Evolutionary conservation across 2,113 vertebrate species (phyloP), one percentile per base, ranked within the genome.

Genomic region (Caranx melampygus): DNA sequence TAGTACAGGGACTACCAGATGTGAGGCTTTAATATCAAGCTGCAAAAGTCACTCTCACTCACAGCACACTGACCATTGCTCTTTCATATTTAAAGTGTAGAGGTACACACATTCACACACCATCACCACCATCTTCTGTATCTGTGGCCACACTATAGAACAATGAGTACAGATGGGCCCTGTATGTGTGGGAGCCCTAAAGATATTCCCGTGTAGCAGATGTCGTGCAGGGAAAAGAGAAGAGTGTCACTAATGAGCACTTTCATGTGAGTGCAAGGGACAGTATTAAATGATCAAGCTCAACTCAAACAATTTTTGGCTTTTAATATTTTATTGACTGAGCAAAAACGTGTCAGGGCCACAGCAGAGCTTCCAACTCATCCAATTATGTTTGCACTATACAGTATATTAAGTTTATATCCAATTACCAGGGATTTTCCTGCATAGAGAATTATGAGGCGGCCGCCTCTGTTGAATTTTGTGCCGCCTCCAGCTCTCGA

Each of bases 271-370:
- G 80, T 60, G 44, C 40, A 63, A 79, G 70, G 54, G 75, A 80
- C 62, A 81, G 68, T 15, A 15, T 72, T 78, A 54, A 68, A 69
- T 63, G 69, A 62, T 75, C 40, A 72, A 34, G 59, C 54, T 81
- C 44, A 76, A 80, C 34, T 70, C 33, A 81, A 87, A 86, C 59
- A 88, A 87, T 86, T 71, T 78, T 57, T 34, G 26, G 35, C 55
- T 73, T 84, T 86, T 79, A 90, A 93, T 89, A 91, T 87, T 86
- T 81, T 34, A 88, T 78, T 58, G 54, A 57, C 55, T 47, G 21
- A 76, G 58, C 21, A 66, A 40, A 79, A 79, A 78, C 47, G 67
- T 60, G 72, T 51, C 61, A 5, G 34, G 33, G 52, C 63, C 51
- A 62, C 0, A 51, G 31, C 21, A 47, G 6, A 47, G 44, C 31